phyloP scores from a whole-genome alignment of 2,113 vertebrate species.

The Tyto alba region DNA sequence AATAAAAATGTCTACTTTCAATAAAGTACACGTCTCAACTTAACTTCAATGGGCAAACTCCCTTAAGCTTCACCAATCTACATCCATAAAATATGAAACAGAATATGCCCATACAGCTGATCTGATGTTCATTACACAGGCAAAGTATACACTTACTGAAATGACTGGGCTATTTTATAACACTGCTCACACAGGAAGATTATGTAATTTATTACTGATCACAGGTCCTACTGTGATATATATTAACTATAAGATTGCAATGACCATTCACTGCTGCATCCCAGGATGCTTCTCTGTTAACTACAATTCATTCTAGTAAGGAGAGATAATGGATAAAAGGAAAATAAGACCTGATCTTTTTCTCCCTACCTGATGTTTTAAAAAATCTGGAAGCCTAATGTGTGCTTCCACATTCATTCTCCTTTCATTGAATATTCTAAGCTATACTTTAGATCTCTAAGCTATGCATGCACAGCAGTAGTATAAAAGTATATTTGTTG shows the following conservation, averaged over 20 bases:
- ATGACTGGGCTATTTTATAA: neutral
- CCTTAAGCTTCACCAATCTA: neutral
- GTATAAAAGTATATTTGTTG: neutral
- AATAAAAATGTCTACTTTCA: neutral
- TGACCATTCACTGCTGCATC: neutral
- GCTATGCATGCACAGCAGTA: neutral
- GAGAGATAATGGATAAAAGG: neutral
- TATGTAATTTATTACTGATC: neutral
- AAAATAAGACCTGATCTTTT: neutral
- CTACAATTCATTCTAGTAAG: neutral
- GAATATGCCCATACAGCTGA: neutral
- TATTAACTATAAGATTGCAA: neutral
- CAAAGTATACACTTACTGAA: neutral
- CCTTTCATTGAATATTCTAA: neutral
- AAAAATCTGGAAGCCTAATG: neutral
- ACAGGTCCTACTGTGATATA: neutral
- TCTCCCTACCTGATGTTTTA: accelerated
- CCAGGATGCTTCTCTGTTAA: neutral
- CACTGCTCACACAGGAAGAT: neutral
- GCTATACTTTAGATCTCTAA: neutral
- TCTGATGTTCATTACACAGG: neutral
- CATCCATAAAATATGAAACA: neutral
- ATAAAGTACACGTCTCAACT: neutral
- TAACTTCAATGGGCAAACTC: neutral
- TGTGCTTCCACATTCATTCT: neutral